Conservation (phyloP, 2,888 invertebrate species). For the Glyphotaelius pellucidus region DNA sequence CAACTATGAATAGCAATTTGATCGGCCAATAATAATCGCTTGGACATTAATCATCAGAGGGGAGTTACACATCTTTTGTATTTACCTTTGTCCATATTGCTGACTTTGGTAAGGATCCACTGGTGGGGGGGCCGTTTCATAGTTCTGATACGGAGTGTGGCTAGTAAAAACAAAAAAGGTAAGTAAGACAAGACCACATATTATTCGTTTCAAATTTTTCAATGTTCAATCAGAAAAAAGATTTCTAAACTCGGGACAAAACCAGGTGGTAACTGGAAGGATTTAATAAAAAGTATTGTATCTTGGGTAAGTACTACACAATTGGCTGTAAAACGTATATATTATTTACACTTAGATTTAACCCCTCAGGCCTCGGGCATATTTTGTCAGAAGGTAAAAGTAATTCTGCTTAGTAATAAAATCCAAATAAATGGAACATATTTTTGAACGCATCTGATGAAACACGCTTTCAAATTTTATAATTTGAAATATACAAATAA, state of each 20-base stretch:
- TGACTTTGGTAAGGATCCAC: conserved; percentile 44
- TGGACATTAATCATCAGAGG: neutral
- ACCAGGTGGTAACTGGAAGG: neutral
- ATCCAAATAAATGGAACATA: too few relatives aligned
- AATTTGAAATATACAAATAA: too few relatives aligned
- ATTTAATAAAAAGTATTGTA: neutral
- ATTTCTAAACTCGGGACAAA: neutral
- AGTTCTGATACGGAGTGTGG: conserved; percentile 37
- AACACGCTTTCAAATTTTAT: neutral
- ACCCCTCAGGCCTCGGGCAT: too few relatives aligned
- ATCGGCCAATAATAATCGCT: neutral
- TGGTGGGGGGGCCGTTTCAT: conserved; percentile 33
- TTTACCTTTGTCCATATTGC: conserved; percentile 50
- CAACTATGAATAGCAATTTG: neutral
- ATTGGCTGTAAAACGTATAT: too few relatives aligned
- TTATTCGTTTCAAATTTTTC: neutral
- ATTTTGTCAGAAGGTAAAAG: too few relatives aligned
- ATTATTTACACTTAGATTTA: too few relatives aligned
- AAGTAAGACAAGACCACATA: neutral
- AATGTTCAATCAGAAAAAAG: neutral
- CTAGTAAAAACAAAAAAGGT: conserved; percentile 16
- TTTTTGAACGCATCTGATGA: too few relatives aligned
- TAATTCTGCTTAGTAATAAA: too few relatives aligned
- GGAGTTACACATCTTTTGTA: neutral
- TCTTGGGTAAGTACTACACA: neutral